These are phyloP conservation scores for Drosophila truncata DNA, from an alignment of 1,140 invertebrate species.

Conservation along the genomic window DNA sequence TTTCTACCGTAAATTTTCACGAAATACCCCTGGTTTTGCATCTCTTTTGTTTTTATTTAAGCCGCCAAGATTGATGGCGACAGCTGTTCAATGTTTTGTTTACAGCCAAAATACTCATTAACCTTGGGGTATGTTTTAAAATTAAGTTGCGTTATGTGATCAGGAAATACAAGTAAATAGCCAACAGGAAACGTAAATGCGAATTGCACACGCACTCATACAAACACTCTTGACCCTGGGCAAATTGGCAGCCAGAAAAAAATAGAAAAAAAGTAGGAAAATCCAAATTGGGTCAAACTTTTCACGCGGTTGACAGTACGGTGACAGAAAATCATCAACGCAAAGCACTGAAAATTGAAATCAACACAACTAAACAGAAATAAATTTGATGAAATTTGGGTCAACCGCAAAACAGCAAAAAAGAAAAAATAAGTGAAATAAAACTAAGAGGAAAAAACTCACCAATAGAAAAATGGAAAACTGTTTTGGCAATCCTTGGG, in stretches of 20 bases:
- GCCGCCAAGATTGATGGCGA: conserved; percentile 65
- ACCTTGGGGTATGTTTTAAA: conserved; percentile 65
- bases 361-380: conserved; percentile 56
- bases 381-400: conserved; percentile 67
- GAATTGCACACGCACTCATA: background rate
- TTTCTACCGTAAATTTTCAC: background rate
- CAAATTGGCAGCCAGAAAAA: conserved; percentile 39
- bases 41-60: conserved; percentile 47
- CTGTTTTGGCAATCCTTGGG: conserved; percentile 49
- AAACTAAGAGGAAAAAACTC: conserved; percentile 26
- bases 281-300: conserved; percentile 53
- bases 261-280: conserved; percentile 6
- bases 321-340: conserved; percentile 49
- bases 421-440: conserved; percentile 30
- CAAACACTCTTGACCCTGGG: conserved; percentile 26
- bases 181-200: conserved; percentile 70
- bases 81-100: conserved; percentile 78
- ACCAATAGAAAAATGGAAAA: conserved; percentile 72
- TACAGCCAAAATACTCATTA: conserved; percentile 62
- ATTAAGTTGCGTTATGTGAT: conserved; percentile 62
- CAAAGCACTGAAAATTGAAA: conserved; percentile 62
- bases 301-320: conserved; percentile 27
- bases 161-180: conserved; percentile 31
- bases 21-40: background rate
- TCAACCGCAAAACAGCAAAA: conserved; percentile 61